A percentile compares a stretch with the other conserved stretches of the same genome.
phyloP scores from a whole-genome alignment of 2,888 invertebrate species.

The Euzophera pinguis region DNA sequence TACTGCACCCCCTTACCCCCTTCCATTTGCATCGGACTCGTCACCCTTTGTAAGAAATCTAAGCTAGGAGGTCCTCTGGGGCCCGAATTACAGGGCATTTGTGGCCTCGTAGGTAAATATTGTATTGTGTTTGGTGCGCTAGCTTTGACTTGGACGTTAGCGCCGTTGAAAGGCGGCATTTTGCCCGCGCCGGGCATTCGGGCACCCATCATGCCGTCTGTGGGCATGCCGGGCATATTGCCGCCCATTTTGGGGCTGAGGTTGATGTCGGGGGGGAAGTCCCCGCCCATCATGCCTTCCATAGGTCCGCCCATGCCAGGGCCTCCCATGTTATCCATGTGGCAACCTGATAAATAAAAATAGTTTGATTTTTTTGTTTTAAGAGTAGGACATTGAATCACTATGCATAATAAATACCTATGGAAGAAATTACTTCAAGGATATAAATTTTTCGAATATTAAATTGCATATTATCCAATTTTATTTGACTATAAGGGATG shows the following conservation, averaged over 20 bases:
- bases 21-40: slow-evolving; percentile 90
- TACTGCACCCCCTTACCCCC: slow-evolving; percentile 82
- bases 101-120: slow-evolving; percentile 97
- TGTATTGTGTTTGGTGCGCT: slow-evolving; percentile 99
- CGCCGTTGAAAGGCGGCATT: slow-evolving; percentile 80
- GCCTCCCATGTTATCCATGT: slow-evolving; percentile 75
- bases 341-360: slow-evolving; percentile 52
- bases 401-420: too few species aligned
- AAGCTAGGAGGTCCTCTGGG: slow-evolving; percentile 92
- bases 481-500: too few species aligned
- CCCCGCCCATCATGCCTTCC: slow-evolving; percentile 76
- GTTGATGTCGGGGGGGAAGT: slow-evolving; percentile 76
- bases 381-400: too few species aligned
- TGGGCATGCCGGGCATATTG: slow-evolving; percentile 76
- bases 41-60: slow-evolving; percentile 93
- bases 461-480: too few species aligned
- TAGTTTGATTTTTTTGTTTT: too few species aligned
- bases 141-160: slow-evolving; percentile 95
- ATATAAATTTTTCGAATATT: too few species aligned
- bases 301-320: slow-evolving; percentile 76
- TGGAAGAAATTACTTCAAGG: too few species aligned
- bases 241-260: slow-evolving; percentile 84
- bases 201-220: slow-evolving; percentile 83
- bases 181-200: slow-evolving; percentile 79
- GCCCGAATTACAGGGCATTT: slow-evolving; percentile 84